Base-by-base conservation (phyloP, 2,113 vertebrate species). In the Melanerpes formicivorus region DNA sequence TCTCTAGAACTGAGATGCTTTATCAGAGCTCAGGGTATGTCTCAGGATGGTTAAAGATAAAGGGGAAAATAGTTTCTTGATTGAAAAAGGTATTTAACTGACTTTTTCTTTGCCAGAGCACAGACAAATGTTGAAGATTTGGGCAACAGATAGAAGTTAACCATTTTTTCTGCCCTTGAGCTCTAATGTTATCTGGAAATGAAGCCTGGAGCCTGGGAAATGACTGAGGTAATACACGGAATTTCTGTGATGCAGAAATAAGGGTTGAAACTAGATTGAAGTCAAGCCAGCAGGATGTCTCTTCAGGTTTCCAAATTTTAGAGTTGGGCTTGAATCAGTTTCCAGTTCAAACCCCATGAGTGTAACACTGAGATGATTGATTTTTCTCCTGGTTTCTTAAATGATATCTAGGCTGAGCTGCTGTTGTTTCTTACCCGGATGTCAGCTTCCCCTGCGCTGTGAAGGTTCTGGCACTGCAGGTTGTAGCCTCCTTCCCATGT, bases 401-500 rank as follows among this genome's bases (percentile, higher is more conserved):
- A n/a, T n/a, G 1, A 74, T 37, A 10, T 5, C 5, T 40, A 26
- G 25, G 17, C 84, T 22, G 62, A 70, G 42, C 37, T 55, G 64
- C 50, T 69, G 48, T 54, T 52, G 29, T 6, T 14, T 66, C 98
- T 98, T 91, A 99, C 98, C 98, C 98, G 97, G 46, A 98, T 76
- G 22, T 99, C 98, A 0, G 97, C 97, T 27, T 98, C 97, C 55
- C 98, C 98, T 4, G 98, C 98, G 2, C 98, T 98, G 96, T 96
- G 81, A 17, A 99, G 98, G 62, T 98, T 97, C 95, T 99, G 98
- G 96, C 98, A 99, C 89, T 98, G 98, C 80, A 98, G 77, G 74
- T 98, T 98, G 97, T 99, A 99, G 50, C 98, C 95, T 65, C 98
- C 98, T 95, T 97, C 97, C 98, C 98, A 98, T 0, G 97, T 97